A percentile compares a stretch with the other conserved stretches of the same genome.
Evolutionary conservation across 2,888 invertebrate species (phyloP).

Genomic region (Brenthis hecate): DNA sequence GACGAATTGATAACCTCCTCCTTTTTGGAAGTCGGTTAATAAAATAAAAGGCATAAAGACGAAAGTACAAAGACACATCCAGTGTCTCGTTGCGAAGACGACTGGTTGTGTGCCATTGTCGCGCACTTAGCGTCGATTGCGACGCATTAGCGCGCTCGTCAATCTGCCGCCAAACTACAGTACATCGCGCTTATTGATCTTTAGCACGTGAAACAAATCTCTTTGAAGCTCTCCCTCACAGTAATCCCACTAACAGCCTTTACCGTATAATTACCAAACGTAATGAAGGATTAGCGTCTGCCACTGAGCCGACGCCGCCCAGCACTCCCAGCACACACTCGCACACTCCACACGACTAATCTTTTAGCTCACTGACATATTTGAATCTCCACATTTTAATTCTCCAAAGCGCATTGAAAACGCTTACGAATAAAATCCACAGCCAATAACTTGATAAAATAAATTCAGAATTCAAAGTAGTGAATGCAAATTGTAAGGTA

Average conservation of each 20-base stretch:
- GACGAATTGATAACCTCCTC: too few relatives aligned
- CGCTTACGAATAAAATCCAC: constrained; percentile 18
- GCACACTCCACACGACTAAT: constrained; percentile 10
- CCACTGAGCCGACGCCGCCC: constrained; percentile 6
- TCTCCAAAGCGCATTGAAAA: neutral
- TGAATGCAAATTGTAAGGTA: constrained; percentile 9
- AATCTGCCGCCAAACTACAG: neutral
- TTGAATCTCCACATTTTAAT: constrained; percentile 20
- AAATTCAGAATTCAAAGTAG: neutral
- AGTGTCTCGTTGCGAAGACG: neutral
- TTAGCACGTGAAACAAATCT: constrained; percentile 14
- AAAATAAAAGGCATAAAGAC: neutral
- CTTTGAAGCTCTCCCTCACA: constrained; percentile 13
- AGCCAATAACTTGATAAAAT: constrained; percentile 18
- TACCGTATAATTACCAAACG: constrained; percentile 15
- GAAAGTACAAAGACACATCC: neutral
- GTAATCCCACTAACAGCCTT: constrained; percentile 18
- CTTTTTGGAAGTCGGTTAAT: too few relatives aligned
- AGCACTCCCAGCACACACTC: neutral
- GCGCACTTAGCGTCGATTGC: constrained; percentile 10
- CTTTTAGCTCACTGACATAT: constrained; percentile 16
- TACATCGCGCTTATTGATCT: neutral
- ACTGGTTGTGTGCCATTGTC: neutral
- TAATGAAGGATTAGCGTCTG: constrained; percentile 19
- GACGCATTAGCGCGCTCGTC: constrained; percentile 1